Conservation (phyloP, 2,113 vertebrate genomes). For the Aleadryas rufinucha region DNA sequence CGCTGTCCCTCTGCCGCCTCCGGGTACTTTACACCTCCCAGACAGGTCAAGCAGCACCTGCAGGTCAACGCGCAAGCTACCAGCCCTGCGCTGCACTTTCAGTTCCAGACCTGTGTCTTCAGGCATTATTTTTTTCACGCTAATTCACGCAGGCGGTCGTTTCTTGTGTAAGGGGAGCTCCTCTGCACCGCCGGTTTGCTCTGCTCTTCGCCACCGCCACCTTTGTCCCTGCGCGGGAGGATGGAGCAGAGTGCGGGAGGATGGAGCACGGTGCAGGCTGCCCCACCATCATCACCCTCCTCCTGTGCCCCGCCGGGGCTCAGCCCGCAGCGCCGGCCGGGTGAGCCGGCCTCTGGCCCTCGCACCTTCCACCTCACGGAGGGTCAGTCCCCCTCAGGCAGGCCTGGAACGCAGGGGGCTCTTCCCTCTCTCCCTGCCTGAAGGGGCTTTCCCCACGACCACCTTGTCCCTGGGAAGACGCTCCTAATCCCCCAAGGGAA, state of each 20-base stretch:
- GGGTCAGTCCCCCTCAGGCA: not conserved
- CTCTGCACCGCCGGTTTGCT: not conserved
- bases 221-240: not conserved
- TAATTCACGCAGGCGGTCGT: not conserved
- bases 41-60: not conserved
- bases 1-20: not conserved
- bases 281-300: not conserved
- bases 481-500: not conserved
- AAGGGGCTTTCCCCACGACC: not conserved
- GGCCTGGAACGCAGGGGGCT: not conserved
- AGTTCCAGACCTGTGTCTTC: not conserved
- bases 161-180: not conserved
- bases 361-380: not conserved
- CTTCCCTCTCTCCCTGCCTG: not conserved
- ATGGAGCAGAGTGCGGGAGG: not conserved
- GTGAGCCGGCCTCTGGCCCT: not conserved
- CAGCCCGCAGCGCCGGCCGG: not conserved
- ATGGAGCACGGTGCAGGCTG: rapidly evolving
- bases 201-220: not conserved
- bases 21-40: not conserved
- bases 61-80: not conserved
- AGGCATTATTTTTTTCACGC: not conserved
- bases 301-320: not conserved
- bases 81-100: not conserved
- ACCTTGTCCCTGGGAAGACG: not conserved